Evolutionary conservation across 1,140 invertebrate genomes (phyloP).

Genomic region (Dendroctonus ponderosae): DNA sequence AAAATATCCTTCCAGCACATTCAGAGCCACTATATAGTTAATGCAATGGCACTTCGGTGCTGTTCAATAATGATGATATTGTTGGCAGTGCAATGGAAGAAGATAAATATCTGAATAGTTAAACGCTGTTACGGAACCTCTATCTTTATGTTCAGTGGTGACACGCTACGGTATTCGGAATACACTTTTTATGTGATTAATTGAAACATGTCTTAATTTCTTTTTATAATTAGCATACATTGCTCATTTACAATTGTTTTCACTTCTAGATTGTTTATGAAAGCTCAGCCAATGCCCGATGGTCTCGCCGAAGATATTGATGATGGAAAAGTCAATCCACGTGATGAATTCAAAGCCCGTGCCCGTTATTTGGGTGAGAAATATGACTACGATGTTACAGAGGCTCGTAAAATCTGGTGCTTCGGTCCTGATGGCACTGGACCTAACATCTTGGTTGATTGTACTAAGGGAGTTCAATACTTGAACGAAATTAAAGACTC

Average conservation of each 20-base stretch:
- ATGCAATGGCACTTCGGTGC: constrained; percentile 13
- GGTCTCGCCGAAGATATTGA: constrained; percentile 98
- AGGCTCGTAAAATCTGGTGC: constrained; percentile 99
- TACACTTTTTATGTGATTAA: constrained; percentile 1
- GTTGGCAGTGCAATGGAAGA: constrained; percentile 40
- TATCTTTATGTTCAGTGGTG: constrained; percentile 38
- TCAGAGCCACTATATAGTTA: constrained; percentile 34
- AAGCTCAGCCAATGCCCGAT: constrained; percentile 91
- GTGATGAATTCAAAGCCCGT: constrained; percentile 96
- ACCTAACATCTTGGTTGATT: constrained; percentile 96
- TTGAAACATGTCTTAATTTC: constrained; percentile 3
- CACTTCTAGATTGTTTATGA: constrained; percentile 88
- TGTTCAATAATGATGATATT: constrained; percentile 23
- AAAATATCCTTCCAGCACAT: constrained; percentile 35
- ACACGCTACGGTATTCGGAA: constrained; percentile 33
- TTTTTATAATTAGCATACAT: constrained; percentile 6
- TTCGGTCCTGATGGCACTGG: constrained; percentile 99
- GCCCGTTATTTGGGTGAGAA: constrained; percentile 92
- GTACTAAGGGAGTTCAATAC: constrained; percentile 97
- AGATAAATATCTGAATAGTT: constrained; percentile 27
- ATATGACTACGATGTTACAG: constrained; percentile 96
- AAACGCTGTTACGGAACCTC: constrained; percentile 39
- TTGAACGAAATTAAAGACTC: constrained; percentile 99
- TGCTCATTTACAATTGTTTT: constrained; percentile 1
- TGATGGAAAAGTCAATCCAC: constrained; percentile 87